Conservation (phyloP, 2,113 vertebrate genomes). For the Chaenogobius annularis region DNA sequence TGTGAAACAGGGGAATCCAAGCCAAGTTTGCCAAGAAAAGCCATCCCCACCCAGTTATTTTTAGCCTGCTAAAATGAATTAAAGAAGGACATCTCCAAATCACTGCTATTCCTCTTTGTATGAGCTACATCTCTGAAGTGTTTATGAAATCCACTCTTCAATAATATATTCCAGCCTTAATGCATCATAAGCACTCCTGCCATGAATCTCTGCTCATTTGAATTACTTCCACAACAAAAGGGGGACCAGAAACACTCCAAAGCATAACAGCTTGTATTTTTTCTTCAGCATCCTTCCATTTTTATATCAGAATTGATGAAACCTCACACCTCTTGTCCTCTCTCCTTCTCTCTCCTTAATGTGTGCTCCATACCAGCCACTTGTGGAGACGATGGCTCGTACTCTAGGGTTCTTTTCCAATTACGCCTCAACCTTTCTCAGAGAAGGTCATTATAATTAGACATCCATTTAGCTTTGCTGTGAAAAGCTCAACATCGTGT, state of each 20-base stretch:
- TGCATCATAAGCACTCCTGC: constrained; percentile 1
- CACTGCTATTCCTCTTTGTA: not conserved
- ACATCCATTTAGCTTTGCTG: constrained; percentile 78
- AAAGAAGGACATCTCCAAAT: not conserved
- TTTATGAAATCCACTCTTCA: constrained; percentile 1
- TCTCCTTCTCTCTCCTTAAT: constrained; percentile 2
- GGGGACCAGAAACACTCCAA: not conserved
- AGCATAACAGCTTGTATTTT: constrained; percentile 20
- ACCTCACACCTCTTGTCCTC: constrained; percentile 13
- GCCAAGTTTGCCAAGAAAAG: not conserved
- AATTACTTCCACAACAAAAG: constrained; percentile 27
- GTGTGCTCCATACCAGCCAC: constrained; percentile 36
- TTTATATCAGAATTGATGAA: constrained; percentile 41
- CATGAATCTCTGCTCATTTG: not conserved
- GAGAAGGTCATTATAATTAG: constrained; percentile 76
- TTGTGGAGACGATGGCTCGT: constrained; percentile 64
- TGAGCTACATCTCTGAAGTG: constrained; percentile 6
- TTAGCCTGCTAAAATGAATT: not conserved
- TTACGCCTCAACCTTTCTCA: constrained; percentile 72
- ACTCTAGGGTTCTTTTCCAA: constrained; percentile 76
- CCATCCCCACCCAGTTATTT: not conserved
- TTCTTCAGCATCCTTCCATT: constrained; percentile 34
- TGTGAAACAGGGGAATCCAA: no score
- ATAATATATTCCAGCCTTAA: constrained; percentile 16
- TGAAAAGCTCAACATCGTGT: constrained; percentile 82